phyloP scores from a whole-genome alignment of 2,888 invertebrate genomes.

The Hyppa rectilinea region DNA sequence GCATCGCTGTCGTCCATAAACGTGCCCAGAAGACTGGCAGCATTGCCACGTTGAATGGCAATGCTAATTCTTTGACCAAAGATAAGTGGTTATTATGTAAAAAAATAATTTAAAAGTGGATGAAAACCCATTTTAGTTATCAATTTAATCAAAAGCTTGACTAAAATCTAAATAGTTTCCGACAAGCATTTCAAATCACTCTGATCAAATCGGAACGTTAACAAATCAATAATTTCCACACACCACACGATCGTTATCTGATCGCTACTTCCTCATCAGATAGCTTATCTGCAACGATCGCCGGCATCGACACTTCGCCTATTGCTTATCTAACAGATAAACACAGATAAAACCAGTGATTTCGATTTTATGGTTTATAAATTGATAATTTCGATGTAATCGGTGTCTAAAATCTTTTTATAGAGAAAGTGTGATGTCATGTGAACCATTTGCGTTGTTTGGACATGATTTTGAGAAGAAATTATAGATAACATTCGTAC shows the following conservation, averaged over 20 bases:
- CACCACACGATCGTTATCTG: slow-evolving; percentile 56
- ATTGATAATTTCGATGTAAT: slow-evolving; percentile 58
- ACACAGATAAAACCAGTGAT: slow-evolving; percentile 60
- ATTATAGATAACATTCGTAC: slow-evolving; percentile 5
- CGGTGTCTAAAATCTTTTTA: slow-evolving; percentile 47
- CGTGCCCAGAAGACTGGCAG: no score
- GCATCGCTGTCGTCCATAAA: no score
- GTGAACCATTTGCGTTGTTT: slow-evolving; percentile 23
- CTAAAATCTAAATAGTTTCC: slow-evolving; percentile 42
- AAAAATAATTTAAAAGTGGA: no score
- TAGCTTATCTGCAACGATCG: slow-evolving; percentile 68
- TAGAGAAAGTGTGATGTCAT: slow-evolving; percentile 46
- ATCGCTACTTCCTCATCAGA: slow-evolving; percentile 70
- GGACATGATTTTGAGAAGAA: slow-evolving; percentile 25
- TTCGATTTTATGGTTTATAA: slow-evolving; percentile 58
- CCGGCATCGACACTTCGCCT: slow-evolving; percentile 66
- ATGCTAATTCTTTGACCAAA: no score
- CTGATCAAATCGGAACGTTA: slow-evolving; percentile 43
- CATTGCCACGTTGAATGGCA: no score
- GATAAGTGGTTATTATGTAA: no score
- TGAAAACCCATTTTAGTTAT: not conserved
- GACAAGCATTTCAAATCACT: slow-evolving; percentile 38
- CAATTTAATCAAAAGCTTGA: slow-evolving; percentile 42
- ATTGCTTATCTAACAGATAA: slow-evolving; percentile 68
- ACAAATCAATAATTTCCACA: slow-evolving; percentile 58